Percentiles rank a stretch among this genome's conserved stretches.
Conservation (phyloP, 2,888 invertebrate species). For the Tryphoninae sp. region DNA sequence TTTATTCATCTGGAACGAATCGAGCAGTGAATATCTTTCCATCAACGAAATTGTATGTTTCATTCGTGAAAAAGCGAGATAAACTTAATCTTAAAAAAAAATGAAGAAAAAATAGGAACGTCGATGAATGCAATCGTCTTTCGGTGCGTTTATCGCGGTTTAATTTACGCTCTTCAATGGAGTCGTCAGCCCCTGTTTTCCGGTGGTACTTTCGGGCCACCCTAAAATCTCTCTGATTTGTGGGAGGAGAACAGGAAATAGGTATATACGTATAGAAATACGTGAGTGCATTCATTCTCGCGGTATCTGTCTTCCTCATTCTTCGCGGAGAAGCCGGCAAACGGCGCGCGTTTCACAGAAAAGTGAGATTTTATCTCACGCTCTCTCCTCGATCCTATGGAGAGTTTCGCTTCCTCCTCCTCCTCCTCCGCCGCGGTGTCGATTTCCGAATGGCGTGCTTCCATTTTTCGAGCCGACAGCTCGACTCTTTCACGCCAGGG, state of each 20-base stretch:
- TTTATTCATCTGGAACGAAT: neutral
- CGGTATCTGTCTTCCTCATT: conserved; percentile 55
- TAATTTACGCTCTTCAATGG: conserved; percentile 35
- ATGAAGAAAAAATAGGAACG: conserved; percentile 2
- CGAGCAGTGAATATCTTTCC: neutral
- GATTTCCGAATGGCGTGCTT: conserved; percentile 72
- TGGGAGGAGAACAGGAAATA: conserved; percentile 12
- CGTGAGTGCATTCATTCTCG: conserved; percentile 30
- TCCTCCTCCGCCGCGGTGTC: conserved; percentile 66
- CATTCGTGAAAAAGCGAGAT: neutral
- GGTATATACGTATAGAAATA: conserved; percentile 11
- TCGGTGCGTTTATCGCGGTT: conserved; percentile 27
- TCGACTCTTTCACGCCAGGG: conserved; percentile 61
- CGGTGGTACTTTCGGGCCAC: conserved; percentile 47
- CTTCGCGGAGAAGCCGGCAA: conserved; percentile 58
- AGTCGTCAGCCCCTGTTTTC: conserved; percentile 16
- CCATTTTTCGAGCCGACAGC: conserved; percentile 63
- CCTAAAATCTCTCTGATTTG: conserved; percentile 35
- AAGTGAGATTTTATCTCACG: conserved; percentile 75
- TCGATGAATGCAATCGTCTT: neutral
- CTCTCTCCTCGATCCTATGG: conserved; percentile 66
- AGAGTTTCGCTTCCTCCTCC: conserved; percentile 18
- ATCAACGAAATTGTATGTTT: neutral
- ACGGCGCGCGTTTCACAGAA: conserved; percentile 69
- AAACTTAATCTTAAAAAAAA: conserved; percentile 21